phyloP scores from a whole-genome alignment of 2,113 vertebrate genomes.

The Bathybates hornii region DNA sequence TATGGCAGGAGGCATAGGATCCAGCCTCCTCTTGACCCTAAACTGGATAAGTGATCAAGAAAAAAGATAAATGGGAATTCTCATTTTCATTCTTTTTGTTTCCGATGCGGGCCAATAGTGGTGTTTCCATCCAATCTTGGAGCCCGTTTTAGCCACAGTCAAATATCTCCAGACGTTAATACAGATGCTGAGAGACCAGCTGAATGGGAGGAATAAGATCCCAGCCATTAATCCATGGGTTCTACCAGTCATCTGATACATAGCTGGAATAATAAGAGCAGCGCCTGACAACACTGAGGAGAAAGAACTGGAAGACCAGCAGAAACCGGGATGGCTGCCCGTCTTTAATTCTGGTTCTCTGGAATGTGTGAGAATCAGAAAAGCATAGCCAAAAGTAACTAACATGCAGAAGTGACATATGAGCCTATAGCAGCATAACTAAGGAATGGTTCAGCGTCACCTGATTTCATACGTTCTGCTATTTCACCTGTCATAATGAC shows the following conservation, averaged over 20 bases:
- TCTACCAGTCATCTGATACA: neutral
- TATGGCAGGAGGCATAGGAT: neutral
- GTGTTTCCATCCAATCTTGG: neutral
- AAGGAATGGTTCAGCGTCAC: neutral
- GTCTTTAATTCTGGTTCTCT: neutral
- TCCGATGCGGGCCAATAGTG: neutral
- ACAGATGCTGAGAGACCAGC: neutral
- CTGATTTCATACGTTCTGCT: neutral
- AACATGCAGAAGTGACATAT: neutral
- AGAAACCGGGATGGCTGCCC: neutral
- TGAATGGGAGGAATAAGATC: neutral
- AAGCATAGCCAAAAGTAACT: neutral
- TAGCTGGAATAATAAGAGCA: neutral
- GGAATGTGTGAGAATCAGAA: neutral
- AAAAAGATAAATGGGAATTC: neutral
- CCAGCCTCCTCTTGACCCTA: neutral
- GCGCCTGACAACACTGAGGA: fast-evolving
- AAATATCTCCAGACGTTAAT: neutral
- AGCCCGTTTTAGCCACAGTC: neutral
- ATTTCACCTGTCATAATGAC: neutral
- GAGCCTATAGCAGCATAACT: neutral
- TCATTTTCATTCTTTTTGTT: neutral
- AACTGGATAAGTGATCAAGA: neutral
- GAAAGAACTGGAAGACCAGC: neutral
- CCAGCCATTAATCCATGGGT: neutral